phyloP scores from a whole-genome alignment of 2,888 invertebrate species.

The Cosmorhoe ocellata region DNA sequence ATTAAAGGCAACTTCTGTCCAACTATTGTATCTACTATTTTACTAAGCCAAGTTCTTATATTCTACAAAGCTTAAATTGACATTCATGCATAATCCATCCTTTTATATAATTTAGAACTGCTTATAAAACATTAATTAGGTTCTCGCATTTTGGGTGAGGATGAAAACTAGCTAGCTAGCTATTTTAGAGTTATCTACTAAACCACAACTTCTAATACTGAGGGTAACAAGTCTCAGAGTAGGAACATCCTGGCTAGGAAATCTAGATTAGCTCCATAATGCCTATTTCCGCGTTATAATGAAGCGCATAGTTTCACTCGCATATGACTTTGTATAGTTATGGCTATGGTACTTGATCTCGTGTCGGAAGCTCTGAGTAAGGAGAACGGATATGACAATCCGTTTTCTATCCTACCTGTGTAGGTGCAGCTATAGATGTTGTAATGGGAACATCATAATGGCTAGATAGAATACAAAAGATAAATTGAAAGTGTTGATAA shows the following conservation, averaged over 20 bases:
- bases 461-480: not conserved
- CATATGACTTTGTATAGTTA: not conserved
- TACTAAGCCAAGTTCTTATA: too few relatives aligned
- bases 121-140: too few relatives aligned
- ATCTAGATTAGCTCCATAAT: constrained; percentile 5
- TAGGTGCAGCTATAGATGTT: not conserved
- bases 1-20: too few relatives aligned
- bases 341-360: constrained; percentile 9
- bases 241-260: constrained; percentile 2
- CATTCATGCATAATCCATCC: too few relatives aligned
- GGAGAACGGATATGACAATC: constrained; percentile 8
- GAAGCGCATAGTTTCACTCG: not conserved
- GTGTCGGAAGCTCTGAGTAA: constrained; percentile 7
- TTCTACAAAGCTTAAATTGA: too few relatives aligned
- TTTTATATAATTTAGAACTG: too few relatives aligned
- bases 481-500: not conserved
- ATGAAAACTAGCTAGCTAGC: too few relatives aligned
- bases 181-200: not conserved
- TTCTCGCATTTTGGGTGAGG: too few relatives aligned
- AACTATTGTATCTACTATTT: too few relatives aligned
- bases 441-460: too few relatives aligned
- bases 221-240: constrained; percentile 1
- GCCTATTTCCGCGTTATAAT: constrained; percentile 9
- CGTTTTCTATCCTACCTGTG: not conserved
- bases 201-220: not conserved